These are phyloP conservation scores for Dicaeum eximium DNA, from an alignment of 2,113 vertebrate species.

Conservation along the genomic window DNA sequence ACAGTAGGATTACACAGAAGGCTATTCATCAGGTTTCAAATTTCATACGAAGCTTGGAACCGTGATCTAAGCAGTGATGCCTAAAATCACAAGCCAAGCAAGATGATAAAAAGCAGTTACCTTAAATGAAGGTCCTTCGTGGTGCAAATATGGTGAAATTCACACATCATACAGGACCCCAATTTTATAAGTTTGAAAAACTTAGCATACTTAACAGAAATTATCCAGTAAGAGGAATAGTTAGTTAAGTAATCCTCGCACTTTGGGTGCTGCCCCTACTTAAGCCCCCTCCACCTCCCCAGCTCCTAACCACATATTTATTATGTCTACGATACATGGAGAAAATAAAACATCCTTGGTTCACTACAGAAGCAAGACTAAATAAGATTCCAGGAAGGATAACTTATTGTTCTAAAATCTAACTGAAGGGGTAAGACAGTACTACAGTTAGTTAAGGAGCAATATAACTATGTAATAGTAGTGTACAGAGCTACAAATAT, in stretches of 20 bases:
- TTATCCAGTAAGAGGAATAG: not conserved
- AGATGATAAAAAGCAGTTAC: fast-evolving
- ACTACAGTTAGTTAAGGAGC: not conserved
- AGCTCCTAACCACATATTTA: not conserved
- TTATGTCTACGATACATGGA: not conserved
- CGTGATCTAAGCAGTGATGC: not conserved
- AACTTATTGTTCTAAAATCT: not conserved
- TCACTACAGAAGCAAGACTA: not conserved
- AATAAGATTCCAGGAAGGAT: not conserved
- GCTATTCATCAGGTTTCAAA: not conserved
- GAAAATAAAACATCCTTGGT: not conserved
- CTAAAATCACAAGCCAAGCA: not conserved
- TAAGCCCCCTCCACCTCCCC: not conserved
- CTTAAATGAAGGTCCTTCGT: not conserved
- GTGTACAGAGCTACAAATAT: not conserved
- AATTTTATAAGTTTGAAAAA: not conserved
- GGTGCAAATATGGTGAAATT: not conserved
- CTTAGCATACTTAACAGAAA: not conserved
- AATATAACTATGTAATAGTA: not conserved
- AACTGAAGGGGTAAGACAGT: not conserved
- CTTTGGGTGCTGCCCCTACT: not conserved
- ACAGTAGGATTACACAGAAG: fast-evolving
- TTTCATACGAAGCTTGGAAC: not conserved
- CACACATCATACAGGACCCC: fast-evolving
- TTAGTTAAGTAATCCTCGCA: not conserved